A percentile compares a stretch with the other conserved stretches of the same genome.
Evolutionary conservation across 2,113 vertebrate species (phyloP).

Genomic region (Sylvia atricapilla): DNA sequence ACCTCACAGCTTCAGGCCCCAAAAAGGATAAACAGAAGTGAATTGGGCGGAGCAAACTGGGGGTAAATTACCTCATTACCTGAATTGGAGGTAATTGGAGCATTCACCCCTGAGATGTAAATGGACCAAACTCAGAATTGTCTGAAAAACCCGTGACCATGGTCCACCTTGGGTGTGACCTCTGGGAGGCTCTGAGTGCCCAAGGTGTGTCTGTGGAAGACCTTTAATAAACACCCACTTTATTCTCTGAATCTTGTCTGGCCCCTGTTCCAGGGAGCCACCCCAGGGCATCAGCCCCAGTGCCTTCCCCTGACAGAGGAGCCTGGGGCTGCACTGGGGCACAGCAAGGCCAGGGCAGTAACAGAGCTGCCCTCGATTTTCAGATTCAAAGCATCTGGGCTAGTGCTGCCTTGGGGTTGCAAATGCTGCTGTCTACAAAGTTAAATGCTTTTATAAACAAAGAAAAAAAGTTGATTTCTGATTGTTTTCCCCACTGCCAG

Average conservation of each 20-base stretch:
- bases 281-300: neutral
- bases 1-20: neutral
- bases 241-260: accelerated
- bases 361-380: neutral
- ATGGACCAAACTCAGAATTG: neutral
- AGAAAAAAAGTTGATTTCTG: neutral
- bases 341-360: neutral
- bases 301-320: neutral
- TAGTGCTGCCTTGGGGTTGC: neutral
- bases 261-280: accelerated
- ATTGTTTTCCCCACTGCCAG: neutral
- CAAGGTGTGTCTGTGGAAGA: neutral
- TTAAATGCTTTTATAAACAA: neutral
- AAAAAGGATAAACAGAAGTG: neutral
- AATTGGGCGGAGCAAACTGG: neutral
- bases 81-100: neutral
- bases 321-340: neutral
- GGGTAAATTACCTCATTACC: neutral
- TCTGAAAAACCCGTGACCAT: neutral
- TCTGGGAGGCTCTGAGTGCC: neutral
- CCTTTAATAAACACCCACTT: neutral
- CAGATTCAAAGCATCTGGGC: neutral
- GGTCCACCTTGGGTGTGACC: neutral
- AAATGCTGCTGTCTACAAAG: neutral
- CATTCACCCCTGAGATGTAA: neutral